A percentile compares a stretch with the other conserved stretches of the same genome.
phyloP scores from a whole-genome alignment of 2,797 vertebrate species.

The Zalophus californianus region DNA sequence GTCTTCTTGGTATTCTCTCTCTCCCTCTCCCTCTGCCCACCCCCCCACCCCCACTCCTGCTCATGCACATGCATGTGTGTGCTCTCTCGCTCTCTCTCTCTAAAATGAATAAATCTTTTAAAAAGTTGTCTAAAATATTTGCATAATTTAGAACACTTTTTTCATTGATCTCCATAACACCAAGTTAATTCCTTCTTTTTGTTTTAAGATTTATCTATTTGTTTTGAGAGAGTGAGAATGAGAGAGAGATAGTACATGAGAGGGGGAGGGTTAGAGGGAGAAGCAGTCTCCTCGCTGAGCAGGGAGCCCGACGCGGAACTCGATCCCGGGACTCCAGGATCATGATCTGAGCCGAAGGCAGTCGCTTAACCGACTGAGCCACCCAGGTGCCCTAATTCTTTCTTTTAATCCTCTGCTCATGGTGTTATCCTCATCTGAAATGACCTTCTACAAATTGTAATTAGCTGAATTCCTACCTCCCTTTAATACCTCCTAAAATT shows the following conservation, averaged over 20 bases:
- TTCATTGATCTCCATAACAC: neutral
- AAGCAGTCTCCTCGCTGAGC: too few relatives aligned
- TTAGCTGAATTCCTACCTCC: neutral
- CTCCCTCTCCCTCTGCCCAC: neutral
- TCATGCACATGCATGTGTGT: neutral
- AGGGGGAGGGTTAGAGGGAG: too few relatives aligned
- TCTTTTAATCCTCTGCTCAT: neutral
- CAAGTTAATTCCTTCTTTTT: neutral
- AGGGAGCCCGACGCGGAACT: too few relatives aligned
- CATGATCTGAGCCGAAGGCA: too few relatives aligned
- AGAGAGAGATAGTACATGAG: too few relatives aligned
- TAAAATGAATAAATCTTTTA: neutral
- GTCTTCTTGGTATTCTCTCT: neutral
- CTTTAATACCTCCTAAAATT: neutral
- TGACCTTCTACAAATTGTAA: neutral
- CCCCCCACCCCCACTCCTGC: rapidly evolving
- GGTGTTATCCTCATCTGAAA: neutral
- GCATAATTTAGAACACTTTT: slow-evolving; percentile 19
- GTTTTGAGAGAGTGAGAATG: too few relatives aligned
- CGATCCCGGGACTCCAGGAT: too few relatives aligned
- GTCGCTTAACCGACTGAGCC: too few relatives aligned
- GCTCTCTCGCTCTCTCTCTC: neutral
- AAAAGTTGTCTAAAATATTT: slow-evolving; percentile 35
- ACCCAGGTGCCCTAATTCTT: neutral
- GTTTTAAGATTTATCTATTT: too few relatives aligned